A percentile compares a stretch with the other conserved stretches of the same genome.
Evolutionary conservation across 2,888 invertebrate genomes (phyloP).

Genomic region (Acholoe squamosa): DNA sequence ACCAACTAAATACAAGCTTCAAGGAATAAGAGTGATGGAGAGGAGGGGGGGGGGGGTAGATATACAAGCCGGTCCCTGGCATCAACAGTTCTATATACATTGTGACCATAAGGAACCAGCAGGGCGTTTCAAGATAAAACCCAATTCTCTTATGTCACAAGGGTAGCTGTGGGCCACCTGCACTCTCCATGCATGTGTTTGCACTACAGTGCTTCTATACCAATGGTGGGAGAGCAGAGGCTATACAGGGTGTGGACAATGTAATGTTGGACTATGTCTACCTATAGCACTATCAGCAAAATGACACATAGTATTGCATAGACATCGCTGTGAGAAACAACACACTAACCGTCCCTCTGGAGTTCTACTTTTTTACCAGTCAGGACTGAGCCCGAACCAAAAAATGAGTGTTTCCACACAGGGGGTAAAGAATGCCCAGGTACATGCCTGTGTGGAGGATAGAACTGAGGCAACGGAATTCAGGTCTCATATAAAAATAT

Average conservation of each 20-base stretch:
- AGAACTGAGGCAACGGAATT: not conserved
- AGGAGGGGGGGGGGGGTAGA: not conserved
- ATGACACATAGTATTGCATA: slow-evolving; percentile 5
- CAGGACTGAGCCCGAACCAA: slow-evolving; percentile 32
- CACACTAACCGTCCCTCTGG: not conserved
- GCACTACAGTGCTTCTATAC: too few species aligned
- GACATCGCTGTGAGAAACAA: not conserved
- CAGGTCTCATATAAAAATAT: slow-evolving; percentile 52
- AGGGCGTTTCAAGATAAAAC: not conserved
- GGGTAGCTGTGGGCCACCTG: not conserved
- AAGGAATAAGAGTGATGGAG: not conserved
- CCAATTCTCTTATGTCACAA: not conserved
- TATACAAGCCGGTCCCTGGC: not conserved
- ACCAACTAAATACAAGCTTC: not conserved
- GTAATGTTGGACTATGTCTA: slow-evolving; percentile 7
- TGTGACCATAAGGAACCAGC: slow-evolving; percentile 51
- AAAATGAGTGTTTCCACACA: not conserved
- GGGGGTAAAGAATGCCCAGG: slow-evolving; percentile 15
- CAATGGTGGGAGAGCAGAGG: too few species aligned
- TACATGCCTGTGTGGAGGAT: not conserved
- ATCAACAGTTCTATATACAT: not conserved
- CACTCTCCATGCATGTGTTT: too few species aligned
- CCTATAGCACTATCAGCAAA: not conserved
- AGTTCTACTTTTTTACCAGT: not conserved
- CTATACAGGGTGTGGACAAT: not conserved